Base-by-base conservation (phyloP, 2,888 invertebrate species). In the Monopis laevigella region DNA sequence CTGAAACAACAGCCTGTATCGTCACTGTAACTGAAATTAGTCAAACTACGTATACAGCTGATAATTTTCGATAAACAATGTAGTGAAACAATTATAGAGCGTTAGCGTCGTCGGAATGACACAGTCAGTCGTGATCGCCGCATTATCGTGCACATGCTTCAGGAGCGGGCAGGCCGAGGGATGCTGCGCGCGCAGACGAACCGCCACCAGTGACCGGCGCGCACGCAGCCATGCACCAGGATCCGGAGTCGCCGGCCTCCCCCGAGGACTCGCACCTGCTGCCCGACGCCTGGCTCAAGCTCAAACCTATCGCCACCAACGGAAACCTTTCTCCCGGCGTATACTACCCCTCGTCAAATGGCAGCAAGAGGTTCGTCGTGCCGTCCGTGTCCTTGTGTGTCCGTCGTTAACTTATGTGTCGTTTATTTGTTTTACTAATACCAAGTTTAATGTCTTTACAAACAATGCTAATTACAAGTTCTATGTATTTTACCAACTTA, bases 141-240 rank as follows among this genome's bases (percentile, higher is more conserved):
- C 71, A 78, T 78, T 80, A 80, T 72, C 77, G 73, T 69, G 68
- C 55, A 65, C 71, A 74, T 71, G 78, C 75, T 73, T 67, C 74
- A 75, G 77, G 68, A 67, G 34, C 27, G 16, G 14, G 21, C 65
- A 52, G 53, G 42, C 51, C 62, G 65, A 62, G 74, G 73, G 73
- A 63, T 64, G 64, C 52, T 52, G 58, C 58, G n/a, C 35, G 34
- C 62, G 59, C 69, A 70, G 56, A 71, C 61, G 56, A 49, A 55
- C 56, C 58, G 59, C 59, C 49, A 55, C 55, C 51, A 56, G 58
- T 60, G 62, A 62, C 48, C 51, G 49, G 58, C 55, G 59, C 62
- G 54, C 59, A 59, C 62, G 52, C 47, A 41, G 28, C 41, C 65
- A 78, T 75, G 78, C 72, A 71, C 59, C 58, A 55, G 53, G 77